phyloP scores from a whole-genome alignment of 1,140 invertebrate genomes.

The Drosophila triauraria region DNA sequence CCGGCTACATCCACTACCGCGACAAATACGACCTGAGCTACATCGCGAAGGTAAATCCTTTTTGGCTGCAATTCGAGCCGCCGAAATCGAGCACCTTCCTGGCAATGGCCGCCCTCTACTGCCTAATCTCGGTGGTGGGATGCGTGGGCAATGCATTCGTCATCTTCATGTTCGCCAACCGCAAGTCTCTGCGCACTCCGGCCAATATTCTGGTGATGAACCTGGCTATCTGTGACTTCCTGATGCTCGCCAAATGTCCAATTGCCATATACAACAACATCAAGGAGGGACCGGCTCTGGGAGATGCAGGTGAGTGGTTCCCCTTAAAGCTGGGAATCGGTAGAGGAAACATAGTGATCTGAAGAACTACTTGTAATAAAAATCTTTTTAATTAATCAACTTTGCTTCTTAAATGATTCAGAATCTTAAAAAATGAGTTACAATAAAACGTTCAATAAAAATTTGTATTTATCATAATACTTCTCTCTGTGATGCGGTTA shows the following conservation, averaged over 20 bases:
- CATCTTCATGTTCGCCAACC: constrained; percentile 87
- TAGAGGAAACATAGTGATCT: background rate
- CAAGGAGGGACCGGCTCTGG: constrained; percentile 88
- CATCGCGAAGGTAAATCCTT: constrained; percentile 87
- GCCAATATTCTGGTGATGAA: constrained; percentile 92
- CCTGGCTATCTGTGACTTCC: constrained; percentile 91
- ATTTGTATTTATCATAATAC: no score
- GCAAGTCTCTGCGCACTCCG: constrained; percentile 89
- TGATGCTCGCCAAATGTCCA: constrained; percentile 89
- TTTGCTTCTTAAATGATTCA: background rate
- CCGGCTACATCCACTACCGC: constrained; percentile 73
- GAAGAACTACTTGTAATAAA: background rate
- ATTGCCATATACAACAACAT: constrained; percentile 91
- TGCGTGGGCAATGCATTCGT: constrained; percentile 88
- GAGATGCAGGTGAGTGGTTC: constrained; percentile 87
- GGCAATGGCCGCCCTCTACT: constrained; percentile 87
- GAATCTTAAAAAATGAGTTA: background rate
- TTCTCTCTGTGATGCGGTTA: background rate
- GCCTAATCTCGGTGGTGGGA: constrained; percentile 87
- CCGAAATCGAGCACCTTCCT: constrained; percentile 86
- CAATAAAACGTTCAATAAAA: background rate
- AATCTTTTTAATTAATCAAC: background rate
- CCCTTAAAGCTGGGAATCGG: background rate
- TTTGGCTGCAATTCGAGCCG: constrained; percentile 88
- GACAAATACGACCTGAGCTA: constrained; percentile 86